These are phyloP conservation scores for Coenonympha arcania DNA, from an alignment of 2,888 invertebrate species.

Conservation along the genomic window DNA sequence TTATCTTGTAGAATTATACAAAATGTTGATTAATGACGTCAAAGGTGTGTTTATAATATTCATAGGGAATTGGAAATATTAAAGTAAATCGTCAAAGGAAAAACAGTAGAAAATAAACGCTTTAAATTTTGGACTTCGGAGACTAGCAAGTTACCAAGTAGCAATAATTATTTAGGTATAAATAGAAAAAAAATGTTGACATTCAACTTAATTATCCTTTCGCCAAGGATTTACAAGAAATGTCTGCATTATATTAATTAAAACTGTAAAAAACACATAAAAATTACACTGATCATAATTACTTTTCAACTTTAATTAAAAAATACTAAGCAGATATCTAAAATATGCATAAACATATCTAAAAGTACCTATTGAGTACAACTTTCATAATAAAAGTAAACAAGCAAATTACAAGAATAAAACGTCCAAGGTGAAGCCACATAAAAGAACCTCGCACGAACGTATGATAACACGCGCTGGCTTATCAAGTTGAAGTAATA, in stretches of 20 bases:
- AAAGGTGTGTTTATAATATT: too few species aligned
- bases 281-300: too few species aligned
- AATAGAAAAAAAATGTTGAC: neutral
- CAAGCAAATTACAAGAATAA: constrained; percentile 30
- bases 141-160: too few species aligned
- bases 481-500: constrained; percentile 59
- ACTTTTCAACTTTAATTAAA: too few species aligned
- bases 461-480: constrained; percentile 58
- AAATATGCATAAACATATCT: neutral
- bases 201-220: neutral
- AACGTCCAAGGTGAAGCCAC: constrained; percentile 55
- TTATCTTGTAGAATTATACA: too few species aligned
- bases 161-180: neutral
- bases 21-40: too few species aligned
- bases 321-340: neutral
- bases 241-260: neutral
- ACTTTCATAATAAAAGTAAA: neutral
- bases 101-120: too few species aligned
- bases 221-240: neutral
- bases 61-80: too few species aligned
- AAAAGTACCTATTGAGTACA: neutral
- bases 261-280: neutral
- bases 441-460: constrained; percentile 52
- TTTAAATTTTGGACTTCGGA: too few species aligned
- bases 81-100: too few species aligned